Evolutionary conservation across 35 echinoderm and acorn worm species (phyloP).

Genomic region (Strongylocentrotus purpuratus): DNA sequence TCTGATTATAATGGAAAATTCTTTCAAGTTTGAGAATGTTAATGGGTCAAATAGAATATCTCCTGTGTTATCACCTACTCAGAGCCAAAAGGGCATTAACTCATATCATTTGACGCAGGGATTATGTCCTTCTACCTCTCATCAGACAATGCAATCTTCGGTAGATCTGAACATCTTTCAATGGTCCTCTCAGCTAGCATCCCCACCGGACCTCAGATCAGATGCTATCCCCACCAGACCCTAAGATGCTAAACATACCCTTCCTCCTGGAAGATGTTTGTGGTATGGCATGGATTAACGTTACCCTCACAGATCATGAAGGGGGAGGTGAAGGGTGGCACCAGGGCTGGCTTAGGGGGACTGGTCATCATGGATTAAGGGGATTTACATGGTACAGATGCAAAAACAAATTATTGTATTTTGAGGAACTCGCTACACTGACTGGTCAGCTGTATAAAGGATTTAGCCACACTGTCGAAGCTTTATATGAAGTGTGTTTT

Average conservation of each 20-base stretch:
- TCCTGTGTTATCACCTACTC: neutral
- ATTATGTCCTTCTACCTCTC: neutral
- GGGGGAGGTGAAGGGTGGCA: neutral
- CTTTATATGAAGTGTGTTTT: neutral
- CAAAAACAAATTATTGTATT: neutral
- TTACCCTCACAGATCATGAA: neutral
- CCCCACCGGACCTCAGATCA: neutral
- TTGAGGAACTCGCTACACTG: neutral
- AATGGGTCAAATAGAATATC: no score
- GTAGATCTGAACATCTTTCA: slow-evolving; percentile 11
- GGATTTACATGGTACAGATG: neutral
- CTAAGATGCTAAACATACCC: neutral
- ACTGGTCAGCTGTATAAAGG: neutral
- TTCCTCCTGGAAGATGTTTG: neutral
- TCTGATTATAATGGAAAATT: no score
- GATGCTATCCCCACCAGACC: neutral
- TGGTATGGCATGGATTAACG: neutral
- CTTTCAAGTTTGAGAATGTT: no score
- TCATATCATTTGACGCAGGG: neutral
- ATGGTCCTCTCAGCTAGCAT: neutral
- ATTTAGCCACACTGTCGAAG: neutral
- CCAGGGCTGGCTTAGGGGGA: neutral
- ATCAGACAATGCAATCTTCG: neutral
- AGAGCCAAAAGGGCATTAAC: neutral
- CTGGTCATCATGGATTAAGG: neutral